Evolutionary conservation across 2,113 vertebrate genomes (phyloP).

Genomic region (Cichladusa arquata): DNA sequence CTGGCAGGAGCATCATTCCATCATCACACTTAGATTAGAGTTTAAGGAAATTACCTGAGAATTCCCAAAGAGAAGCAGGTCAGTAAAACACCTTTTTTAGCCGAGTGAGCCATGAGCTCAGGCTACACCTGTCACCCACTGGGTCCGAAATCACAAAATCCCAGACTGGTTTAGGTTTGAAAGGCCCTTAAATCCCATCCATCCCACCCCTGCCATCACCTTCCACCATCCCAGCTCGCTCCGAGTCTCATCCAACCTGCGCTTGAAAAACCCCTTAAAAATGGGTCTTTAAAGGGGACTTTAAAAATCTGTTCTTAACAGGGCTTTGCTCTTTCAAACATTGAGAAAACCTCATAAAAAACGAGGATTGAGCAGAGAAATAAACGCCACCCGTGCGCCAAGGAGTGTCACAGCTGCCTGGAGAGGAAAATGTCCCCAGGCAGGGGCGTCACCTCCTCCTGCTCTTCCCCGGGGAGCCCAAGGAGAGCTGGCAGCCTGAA

Average conservation of each 20-base stretch:
- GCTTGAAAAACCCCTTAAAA: neutral
- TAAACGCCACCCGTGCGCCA: accelerated
- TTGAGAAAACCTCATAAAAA: neutral
- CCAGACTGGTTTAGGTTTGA: neutral
- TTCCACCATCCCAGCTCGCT: accelerated
- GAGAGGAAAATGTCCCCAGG: neutral
- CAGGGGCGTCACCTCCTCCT: neutral
- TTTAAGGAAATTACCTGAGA: neutral
- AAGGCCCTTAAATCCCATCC: neutral
- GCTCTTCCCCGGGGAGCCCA: accelerated
- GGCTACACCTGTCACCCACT: accelerated
- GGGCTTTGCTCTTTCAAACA: neutral
- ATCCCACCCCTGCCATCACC: neutral
- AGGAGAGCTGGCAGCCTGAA: neutral
- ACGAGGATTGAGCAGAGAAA: neutral
- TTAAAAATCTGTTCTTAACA: accelerated
- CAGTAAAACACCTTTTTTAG: neutral
- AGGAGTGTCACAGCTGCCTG: accelerated
- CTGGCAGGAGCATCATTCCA: neutral
- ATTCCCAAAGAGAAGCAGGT: neutral
- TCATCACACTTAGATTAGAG: neutral
- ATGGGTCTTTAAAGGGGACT: accelerated
- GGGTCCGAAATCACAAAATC: neutral
- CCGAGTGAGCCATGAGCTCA: neutral
- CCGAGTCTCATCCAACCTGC: neutral